These are phyloP conservation scores for Eubucco bourcierii DNA, from an alignment of 2,113 vertebrate species.

Conservation along the genomic window DNA sequence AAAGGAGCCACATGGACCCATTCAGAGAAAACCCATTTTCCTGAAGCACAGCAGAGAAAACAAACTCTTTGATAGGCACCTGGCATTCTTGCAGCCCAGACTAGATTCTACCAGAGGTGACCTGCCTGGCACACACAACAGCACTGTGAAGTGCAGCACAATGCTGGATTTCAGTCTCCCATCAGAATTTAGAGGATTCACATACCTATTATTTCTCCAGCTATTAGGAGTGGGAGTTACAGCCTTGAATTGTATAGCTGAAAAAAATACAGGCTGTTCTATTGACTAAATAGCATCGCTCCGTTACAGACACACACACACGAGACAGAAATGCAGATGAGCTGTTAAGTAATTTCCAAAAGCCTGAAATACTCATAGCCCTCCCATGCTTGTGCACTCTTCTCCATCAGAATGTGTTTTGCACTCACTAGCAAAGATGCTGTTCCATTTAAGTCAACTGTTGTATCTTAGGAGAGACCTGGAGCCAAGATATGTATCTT, in stretches of 20 bases:
- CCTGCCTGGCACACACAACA: background rate
- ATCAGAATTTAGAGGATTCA: background rate
- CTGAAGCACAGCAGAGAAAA: background rate
- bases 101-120: background rate
- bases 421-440: constrained; percentile 20
- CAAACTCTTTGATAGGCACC: background rate
- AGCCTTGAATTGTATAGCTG: background rate
- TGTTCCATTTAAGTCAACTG: constrained; percentile 52
- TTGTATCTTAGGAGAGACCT: constrained; percentile 30
- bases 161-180: background rate
- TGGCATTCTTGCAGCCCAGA: background rate
- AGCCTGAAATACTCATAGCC: constrained; percentile 7
- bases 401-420: constrained; percentile 9
- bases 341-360: constrained; percentile 43
- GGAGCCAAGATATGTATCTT: constrained; percentile 60
- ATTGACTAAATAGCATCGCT: constrained; percentile 10
- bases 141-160: background rate
- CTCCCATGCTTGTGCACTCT: background rate
- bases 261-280: constrained; percentile 24
- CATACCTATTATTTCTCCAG: background rate
- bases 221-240: background rate
- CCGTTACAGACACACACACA: constrained; percentile 34
- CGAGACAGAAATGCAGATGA: constrained; percentile 15
- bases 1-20: background rate
- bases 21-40: background rate